These are phyloP conservation scores for Laupala kohalensis DNA, from an alignment of 1,140 invertebrate genomes.

Conservation along the genomic window DNA sequence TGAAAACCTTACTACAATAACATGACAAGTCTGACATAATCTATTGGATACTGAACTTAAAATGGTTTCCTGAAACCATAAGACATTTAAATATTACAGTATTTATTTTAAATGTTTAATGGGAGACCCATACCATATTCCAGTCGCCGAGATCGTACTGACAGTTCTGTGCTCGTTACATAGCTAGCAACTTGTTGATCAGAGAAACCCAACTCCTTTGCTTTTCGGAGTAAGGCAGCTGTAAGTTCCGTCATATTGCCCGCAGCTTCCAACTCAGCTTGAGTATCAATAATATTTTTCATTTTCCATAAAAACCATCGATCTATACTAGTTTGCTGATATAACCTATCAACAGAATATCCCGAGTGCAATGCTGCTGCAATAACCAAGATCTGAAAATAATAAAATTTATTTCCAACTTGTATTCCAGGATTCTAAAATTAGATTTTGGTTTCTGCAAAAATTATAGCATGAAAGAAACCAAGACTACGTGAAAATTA, in stretches of 20 bases:
- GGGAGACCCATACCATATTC: slow-evolving; percentile 37
- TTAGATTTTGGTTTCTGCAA: no score
- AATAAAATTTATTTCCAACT: no score
- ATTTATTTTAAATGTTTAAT: no score
- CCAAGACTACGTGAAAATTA: no score
- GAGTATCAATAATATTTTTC: slow-evolving; percentile 76
- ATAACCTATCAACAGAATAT: slow-evolving; percentile 70
- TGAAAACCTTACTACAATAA: no score
- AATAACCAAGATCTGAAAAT: slow-evolving; percentile 78
- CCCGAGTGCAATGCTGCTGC: slow-evolving; percentile 77
- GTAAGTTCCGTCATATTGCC: slow-evolving; percentile 39
- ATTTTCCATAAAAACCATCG: slow-evolving; percentile 94
- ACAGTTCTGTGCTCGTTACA: slow-evolving; percentile 75
- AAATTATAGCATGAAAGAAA: no score
- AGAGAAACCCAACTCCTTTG: slow-evolving; percentile 92
- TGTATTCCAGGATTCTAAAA: no score
- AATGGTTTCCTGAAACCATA: no score
- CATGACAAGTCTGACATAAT: no score
- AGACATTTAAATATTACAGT: no score
- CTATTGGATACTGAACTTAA: no score
- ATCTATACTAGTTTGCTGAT: slow-evolving; percentile 93
- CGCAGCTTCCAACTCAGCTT: slow-evolving; percentile 45
- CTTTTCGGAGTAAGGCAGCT: slow-evolving; percentile 50
- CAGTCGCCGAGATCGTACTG: slow-evolving; percentile 56
- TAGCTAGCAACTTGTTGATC: slow-evolving; percentile 90